Base-by-base conservation (phyloP, 2,113 vertebrate species). In the Petromus typicus region DNA sequence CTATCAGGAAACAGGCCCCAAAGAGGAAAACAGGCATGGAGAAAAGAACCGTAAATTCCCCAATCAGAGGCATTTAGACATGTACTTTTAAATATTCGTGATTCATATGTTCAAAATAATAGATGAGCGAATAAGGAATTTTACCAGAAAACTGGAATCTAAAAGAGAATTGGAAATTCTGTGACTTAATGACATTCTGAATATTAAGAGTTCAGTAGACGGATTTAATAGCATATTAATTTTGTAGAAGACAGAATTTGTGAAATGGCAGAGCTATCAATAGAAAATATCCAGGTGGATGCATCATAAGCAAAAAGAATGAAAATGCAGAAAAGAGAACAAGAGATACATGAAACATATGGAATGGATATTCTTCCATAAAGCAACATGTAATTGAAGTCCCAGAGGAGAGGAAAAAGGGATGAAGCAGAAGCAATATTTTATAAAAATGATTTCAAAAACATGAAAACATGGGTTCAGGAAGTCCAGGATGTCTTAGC, bases 141-240 rank as follows among this genome's bases (percentile, higher is more conserved):
- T 90, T 43, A 67, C 63, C 48, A 92, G 81, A 90, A 90, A 51
- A 75, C 43, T 67, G 45, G 14, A 83, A 79, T 54, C 48, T 32
- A 34, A 51, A 75, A 69, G 81, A 48, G 20, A 63, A 86, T 13
- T 48, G 22, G 48, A 63, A 91, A 91, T 93, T 78, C 67, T 78
- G 2, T 7, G 48, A 83, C n/a, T 86, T 86, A 84, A 56, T 78
- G 23, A 76, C 80, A 66, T 78, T 59, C 17, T 69, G 45, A 18
- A 32, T 93, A 76, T 48, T 61, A 66, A 92, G 75, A 88, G 40
- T 45, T 92, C 45, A 79, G 63, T 45, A 86, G 69, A 54, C 67
- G 25, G 61, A 34, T 81, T 73, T 82, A 45, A 59, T 25, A 71
- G 13, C 12, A 32, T n/a, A 73, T 79, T 78, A 93, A 92, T 61